Conservation (phyloP, 2,113 vertebrate genomes). For the Psammodynastes pulverulentus region DNA sequence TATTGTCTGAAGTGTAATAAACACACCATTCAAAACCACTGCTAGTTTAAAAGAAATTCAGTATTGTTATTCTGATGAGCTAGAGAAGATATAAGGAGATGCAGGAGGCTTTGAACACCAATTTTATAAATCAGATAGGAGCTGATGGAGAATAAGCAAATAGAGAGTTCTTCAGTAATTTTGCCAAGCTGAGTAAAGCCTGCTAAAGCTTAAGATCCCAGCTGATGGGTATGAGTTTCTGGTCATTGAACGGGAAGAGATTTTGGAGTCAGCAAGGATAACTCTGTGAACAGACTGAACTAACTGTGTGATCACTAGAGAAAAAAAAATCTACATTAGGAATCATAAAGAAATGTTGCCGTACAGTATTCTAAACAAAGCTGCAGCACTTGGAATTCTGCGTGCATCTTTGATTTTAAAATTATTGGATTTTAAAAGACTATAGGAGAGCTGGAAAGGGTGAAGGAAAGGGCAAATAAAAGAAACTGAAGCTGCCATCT, state of each 20-base stretch:
- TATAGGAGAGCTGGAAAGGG: not conserved
- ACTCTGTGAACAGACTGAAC: not conserved
- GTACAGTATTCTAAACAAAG: not conserved
- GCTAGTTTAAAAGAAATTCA: not conserved
- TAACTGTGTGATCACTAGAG: not conserved
- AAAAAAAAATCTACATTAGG: not conserved
- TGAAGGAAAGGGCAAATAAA: not conserved
- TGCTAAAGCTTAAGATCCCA: not conserved
- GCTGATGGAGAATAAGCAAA: not conserved
- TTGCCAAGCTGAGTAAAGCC: not conserved
- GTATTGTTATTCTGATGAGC: not conserved
- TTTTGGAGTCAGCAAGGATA: not conserved
- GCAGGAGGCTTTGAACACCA: not conserved
- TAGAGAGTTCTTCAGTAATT: not conserved
- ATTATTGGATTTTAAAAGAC: not conserved
- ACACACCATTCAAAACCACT: not conserved
- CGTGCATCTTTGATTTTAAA: not conserved
- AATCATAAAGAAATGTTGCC: not conserved
- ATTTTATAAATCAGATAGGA: not conserved
- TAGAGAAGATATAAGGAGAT: not conserved
- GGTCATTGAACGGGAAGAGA: not conserved
- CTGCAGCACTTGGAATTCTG: not conserved
- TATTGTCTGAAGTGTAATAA: not conserved
- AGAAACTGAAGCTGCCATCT: not conserved
- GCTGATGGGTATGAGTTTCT: not conserved